Conservation (phyloP, 2,797 vertebrate genomes). For the Anolis apletophallus region DNA sequence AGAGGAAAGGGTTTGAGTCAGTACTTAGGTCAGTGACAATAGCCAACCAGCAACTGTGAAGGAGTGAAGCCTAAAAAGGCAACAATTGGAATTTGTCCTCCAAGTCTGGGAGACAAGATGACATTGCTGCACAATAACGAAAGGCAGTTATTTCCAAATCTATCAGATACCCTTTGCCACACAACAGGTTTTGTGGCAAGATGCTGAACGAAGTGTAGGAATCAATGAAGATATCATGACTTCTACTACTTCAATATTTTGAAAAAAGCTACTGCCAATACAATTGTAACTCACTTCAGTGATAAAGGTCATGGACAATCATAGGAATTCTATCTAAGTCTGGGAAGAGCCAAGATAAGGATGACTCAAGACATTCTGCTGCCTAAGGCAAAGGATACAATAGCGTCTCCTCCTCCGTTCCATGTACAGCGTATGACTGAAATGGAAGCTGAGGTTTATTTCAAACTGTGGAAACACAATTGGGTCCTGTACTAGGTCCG, state of each 20-base stretch:
- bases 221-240: background rate
- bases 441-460: background rate
- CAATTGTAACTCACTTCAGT: slow-evolving; percentile 15
- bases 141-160: slow-evolving; percentile 58
- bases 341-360: too few relatives aligned
- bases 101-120: slow-evolving; percentile 39
- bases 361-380: background rate
- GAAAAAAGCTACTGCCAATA: slow-evolving; percentile 49
- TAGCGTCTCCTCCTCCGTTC: background rate
- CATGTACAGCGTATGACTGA: background rate
- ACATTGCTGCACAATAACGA: background rate
- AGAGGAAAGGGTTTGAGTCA: slow-evolving; percentile 27
- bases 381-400: background rate
- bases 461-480: background rate
- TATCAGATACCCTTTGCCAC: slow-evolving; percentile 62
- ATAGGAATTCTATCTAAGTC: slow-evolving; percentile 47
- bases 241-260: slow-evolving; percentile 23
- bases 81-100: slow-evolving; percentile 48
- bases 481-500: background rate
- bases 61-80: slow-evolving; percentile 47
- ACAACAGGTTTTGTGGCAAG: slow-evolving; percentile 61
- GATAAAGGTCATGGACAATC: slow-evolving; percentile 31
- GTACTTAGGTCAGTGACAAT: slow-evolving; percentile 34
- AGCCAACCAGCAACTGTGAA: slow-evolving; percentile 30
- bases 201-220: slow-evolving; percentile 60